Evolutionary conservation across 2,113 vertebrate genomes (phyloP).

Genomic region (Acanthisitta chloris): DNA sequence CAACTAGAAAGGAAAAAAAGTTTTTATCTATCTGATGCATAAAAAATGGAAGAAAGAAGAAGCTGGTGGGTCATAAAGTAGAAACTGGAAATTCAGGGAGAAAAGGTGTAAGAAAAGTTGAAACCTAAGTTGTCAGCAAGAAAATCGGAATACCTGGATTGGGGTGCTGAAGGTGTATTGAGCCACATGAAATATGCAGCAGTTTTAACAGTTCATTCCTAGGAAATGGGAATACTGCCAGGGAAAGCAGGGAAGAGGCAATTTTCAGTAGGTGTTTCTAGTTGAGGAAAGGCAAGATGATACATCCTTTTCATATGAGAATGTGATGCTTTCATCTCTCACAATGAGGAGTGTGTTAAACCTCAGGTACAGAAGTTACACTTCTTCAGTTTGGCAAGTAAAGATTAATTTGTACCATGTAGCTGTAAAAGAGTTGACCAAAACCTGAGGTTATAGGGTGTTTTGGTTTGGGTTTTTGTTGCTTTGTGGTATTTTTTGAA

Average conservation of each 20-base stretch:
- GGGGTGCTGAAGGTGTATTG: background rate
- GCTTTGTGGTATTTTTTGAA: background rate
- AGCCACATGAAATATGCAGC: background rate
- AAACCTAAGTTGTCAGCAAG: background rate
- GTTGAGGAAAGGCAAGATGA: background rate
- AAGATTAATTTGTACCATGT: background rate
- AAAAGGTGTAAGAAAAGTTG: background rate
- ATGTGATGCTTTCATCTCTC: rapidly evolving
- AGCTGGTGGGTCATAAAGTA: background rate
- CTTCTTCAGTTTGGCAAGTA: background rate
- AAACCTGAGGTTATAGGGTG: rapidly evolving
- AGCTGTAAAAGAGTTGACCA: background rate
- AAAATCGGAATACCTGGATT: background rate
- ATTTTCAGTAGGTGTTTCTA: background rate
- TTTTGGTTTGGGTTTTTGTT: background rate
- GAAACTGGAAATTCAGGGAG: background rate
- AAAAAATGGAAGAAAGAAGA: background rate
- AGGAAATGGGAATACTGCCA: background rate
- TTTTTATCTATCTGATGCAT: background rate
- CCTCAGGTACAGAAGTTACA: background rate
- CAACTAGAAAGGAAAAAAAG: background rate
- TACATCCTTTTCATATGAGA: background rate
- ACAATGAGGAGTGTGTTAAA: background rate
- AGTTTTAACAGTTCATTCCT: background rate
- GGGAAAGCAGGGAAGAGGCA: background rate